Evolutionary conservation across 2,888 invertebrate genomes (phyloP).

Genomic region (Rugalucina vietnamica): DNA sequence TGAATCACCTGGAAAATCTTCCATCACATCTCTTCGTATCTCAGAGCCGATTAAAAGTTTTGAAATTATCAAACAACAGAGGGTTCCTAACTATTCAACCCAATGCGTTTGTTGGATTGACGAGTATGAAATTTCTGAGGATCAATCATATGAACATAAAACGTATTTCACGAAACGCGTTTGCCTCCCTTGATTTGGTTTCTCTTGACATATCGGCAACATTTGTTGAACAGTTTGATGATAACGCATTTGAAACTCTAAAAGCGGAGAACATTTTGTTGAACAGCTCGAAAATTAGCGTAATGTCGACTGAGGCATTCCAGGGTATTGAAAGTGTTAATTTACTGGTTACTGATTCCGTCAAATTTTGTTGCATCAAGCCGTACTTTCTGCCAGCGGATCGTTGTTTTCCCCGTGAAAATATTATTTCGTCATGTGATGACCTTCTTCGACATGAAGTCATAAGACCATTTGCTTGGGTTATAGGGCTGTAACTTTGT

Average conservation of each 20-base stretch:
- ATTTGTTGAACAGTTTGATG: neutral
- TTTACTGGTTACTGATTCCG: neutral
- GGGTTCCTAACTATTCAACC: neutral
- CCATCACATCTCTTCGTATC: too few species aligned
- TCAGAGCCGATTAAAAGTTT: too few species aligned
- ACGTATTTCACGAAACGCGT: neutral
- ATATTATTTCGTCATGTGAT: neutral
- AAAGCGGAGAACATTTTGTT: neutral
- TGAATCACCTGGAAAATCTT: too few species aligned
- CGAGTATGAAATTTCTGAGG: too few species aligned
- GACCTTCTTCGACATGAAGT: neutral
- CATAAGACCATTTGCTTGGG: neutral
- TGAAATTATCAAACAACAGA: too few species aligned
- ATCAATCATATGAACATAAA: neutral
- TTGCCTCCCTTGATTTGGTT: neutral
- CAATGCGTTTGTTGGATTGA: neutral
- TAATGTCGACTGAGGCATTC: neutral
- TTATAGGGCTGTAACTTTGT: too few species aligned
- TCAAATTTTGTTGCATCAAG: neutral
- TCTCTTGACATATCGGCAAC: neutral
- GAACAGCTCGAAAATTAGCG: neutral
- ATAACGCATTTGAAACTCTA: neutral
- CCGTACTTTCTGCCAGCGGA: neutral
- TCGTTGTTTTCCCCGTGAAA: neutral
- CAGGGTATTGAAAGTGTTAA: neutral